Percentiles rank a stretch among this genome's conserved stretches.
phyloP scores from a whole-genome alignment of 1,140 invertebrate species.

The Agraylea sexmaculata region DNA sequence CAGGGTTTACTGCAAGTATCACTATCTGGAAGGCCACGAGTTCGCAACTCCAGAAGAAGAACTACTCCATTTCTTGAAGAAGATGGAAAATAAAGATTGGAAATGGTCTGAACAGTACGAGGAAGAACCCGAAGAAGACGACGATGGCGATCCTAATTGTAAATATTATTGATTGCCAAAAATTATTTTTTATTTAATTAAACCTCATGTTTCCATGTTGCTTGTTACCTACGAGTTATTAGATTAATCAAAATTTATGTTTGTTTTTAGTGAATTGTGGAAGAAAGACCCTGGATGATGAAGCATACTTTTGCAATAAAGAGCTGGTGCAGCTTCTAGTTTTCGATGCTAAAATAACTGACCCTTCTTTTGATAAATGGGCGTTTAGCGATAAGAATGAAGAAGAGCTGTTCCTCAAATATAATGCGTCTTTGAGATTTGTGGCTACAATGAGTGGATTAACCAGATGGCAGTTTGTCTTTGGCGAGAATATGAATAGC shows the following conservation, averaged over 20 bases:
- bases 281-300: slow-evolving; percentile 45
- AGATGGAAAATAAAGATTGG: slow-evolving; percentile 45
- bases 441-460: slow-evolving; percentile 81
- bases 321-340: slow-evolving; percentile 74
- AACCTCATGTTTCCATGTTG: background rate
- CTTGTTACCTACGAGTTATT: background rate
- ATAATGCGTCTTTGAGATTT: slow-evolving; percentile 62
- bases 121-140: slow-evolving; percentile 23
- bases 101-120: slow-evolving; percentile 47
- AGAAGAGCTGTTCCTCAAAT: slow-evolving; percentile 45
- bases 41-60: slow-evolving; percentile 61
- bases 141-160: slow-evolving; percentile 23
- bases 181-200: slow-evolving; percentile 7
- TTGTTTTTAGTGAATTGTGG: slow-evolving; percentile 46
- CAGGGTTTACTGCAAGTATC: slow-evolving; percentile 79
- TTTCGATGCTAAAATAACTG: slow-evolving; percentile 76
- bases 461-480: slow-evolving; percentile 69
- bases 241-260: slow-evolving; percentile 6
- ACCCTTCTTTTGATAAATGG: slow-evolving; percentile 54
- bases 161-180: slow-evolving; percentile 11
- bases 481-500: slow-evolving; percentile 33
- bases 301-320: slow-evolving; percentile 74
- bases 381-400: slow-evolving; percentile 41
- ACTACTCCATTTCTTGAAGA: slow-evolving; percentile 58
- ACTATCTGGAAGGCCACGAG: slow-evolving; percentile 62